Conservation (phyloP, 2,797 vertebrate species). For the Acrocephalus scirpaceus region DNA sequence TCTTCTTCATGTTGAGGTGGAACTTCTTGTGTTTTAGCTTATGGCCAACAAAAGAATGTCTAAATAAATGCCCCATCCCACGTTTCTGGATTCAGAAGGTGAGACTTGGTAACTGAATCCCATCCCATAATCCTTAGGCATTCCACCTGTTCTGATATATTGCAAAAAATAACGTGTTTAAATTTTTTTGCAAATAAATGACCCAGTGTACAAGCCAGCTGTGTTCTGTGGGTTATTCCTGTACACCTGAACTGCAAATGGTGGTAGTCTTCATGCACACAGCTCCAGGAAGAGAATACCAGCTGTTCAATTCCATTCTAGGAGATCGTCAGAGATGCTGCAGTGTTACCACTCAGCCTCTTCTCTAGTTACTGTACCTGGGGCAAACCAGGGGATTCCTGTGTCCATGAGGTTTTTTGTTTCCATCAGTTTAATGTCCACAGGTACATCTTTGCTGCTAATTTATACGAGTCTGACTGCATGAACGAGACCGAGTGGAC, state of each 20-base stretch:
- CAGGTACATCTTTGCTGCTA: slow-evolving; percentile 94
- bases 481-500: slow-evolving; percentile 94
- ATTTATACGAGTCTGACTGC: slow-evolving; percentile 90
- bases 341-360: background rate
- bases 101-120: background rate
- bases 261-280: background rate
- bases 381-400: background rate
- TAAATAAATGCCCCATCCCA: background rate
- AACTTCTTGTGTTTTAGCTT: background rate
- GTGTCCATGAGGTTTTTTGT: background rate
- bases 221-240: background rate
- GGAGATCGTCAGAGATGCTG: accelerated
- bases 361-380: background rate
- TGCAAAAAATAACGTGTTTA: background rate
- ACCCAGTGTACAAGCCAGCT: background rate
- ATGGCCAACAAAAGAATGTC: background rate
- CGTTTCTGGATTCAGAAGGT: background rate
- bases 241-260: background rate
- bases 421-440: background rate
- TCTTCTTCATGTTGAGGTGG: background rate
- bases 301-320: background rate
- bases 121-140: background rate
- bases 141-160: background rate
- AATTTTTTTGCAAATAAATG: background rate
- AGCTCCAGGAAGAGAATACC: background rate